Percentiles rank a stretch among this genome's conserved stretches.
Conservation (phyloP, 2,797 vertebrate species). For the Neoniphon sammara region DNA sequence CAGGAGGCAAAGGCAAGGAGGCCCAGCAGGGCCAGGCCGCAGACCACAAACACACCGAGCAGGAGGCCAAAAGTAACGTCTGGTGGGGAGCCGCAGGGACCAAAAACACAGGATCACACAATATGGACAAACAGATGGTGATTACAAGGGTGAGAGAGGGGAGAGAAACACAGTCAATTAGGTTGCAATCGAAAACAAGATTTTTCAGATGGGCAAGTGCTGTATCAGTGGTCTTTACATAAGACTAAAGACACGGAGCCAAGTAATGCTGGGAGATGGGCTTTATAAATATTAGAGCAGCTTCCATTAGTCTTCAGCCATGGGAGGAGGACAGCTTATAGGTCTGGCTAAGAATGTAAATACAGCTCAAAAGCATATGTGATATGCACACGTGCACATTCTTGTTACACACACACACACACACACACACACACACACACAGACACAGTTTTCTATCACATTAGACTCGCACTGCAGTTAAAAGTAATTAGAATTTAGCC, state of each 20-base stretch:
- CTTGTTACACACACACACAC: slow-evolving; percentile 2
- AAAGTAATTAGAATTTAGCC: slow-evolving; percentile 65
- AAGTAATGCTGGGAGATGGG: slow-evolving; percentile 25
- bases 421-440: slow-evolving; percentile 13
- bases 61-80: slow-evolving; percentile 93
- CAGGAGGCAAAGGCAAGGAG: slow-evolving; percentile 92
- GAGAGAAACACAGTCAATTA: slow-evolving; percentile 67
- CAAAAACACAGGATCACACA: slow-evolving; percentile 69
- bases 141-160: slow-evolving; percentile 60
- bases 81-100: slow-evolving; percentile 75
- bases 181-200: slow-evolving; percentile 34
- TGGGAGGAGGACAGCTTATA: slow-evolving; percentile 24
- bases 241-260: slow-evolving; percentile 31
- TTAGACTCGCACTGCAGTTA: slow-evolving; percentile 9
- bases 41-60: slow-evolving; percentile 89
- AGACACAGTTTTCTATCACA: slow-evolving; percentile 12
- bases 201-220: slow-evolving; percentile 35
- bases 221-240: slow-evolving; percentile 50
- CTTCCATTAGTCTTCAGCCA: slow-evolving; percentile 51
- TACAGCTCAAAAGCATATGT: slow-evolving; percentile 31
- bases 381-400: slow-evolving; percentile 11
- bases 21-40: slow-evolving; percentile 92
- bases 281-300: slow-evolving; percentile 71
- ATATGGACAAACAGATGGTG: slow-evolving; percentile 85
- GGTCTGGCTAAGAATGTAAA: slow-evolving; percentile 47